phyloP scores from a whole-genome alignment of 1,140 invertebrate species.

The Octopus bimaculoides region DNA sequence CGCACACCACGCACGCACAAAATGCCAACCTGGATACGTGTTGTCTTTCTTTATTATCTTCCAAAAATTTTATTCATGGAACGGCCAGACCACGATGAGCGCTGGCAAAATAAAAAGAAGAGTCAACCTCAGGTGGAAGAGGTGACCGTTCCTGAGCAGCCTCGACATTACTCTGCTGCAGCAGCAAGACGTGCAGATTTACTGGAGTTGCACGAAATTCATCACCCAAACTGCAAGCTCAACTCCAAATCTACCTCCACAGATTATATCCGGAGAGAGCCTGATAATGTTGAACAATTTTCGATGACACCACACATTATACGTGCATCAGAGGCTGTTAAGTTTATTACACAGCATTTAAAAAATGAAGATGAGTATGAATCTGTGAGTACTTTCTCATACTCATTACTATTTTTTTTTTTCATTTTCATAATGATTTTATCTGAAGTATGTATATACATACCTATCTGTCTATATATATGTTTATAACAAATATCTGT shows the following conservation, averaged over 20 bases:
- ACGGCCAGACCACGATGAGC: constrained; percentile 51
- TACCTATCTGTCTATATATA: too few relatives aligned
- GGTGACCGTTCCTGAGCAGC: constrained; percentile 23
- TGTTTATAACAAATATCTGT: too few relatives aligned
- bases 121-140: constrained; percentile 35
- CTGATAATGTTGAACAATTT: constrained; percentile 16
- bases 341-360: constrained; percentile 59
- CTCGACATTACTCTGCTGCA: constrained; percentile 66
- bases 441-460: too few relatives aligned
- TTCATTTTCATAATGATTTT: neutral
- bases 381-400: constrained; percentile 35
- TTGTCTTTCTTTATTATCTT: constrained; percentile 53
- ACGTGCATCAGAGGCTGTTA: constrained; percentile 57
- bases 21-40: constrained; percentile 55
- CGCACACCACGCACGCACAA: constrained; percentile 80
- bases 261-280: constrained; percentile 11
- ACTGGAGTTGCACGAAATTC: constrained; percentile 87
- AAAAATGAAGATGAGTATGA: constrained; percentile 49
- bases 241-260: constrained; percentile 67
- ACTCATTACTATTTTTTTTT: neutral
- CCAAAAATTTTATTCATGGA: constrained; percentile 54
- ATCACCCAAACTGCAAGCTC: constrained; percentile 80
- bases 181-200: constrained; percentile 69
- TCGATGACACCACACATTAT: constrained; percentile 44
- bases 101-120: constrained; percentile 40